phyloP scores from a whole-genome alignment of 2,888 invertebrate genomes.

The Biston stratarius region DNA sequence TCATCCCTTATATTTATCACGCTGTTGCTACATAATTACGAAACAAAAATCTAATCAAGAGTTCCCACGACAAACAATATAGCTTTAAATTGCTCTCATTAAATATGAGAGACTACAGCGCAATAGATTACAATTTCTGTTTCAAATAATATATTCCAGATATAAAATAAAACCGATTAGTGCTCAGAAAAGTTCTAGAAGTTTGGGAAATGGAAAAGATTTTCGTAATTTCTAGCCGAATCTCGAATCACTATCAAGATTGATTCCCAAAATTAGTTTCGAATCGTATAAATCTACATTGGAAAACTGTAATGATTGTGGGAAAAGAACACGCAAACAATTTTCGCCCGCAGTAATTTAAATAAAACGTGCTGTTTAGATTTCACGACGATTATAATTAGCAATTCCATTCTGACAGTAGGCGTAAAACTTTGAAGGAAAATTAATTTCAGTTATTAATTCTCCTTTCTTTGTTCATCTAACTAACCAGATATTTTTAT shows the following conservation, averaged over 20 bases:
- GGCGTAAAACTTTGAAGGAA: constrained; percentile 14
- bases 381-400: constrained; percentile 14
- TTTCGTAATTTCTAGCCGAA: constrained; percentile 30
- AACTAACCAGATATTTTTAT: background rate
- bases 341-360: constrained; percentile 13
- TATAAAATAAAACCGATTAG: background rate
- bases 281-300: constrained; percentile 42
- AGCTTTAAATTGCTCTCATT: constrained; percentile 10
- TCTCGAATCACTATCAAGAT: constrained; percentile 43
- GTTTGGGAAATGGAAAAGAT: constrained; percentile 26
- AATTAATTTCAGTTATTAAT: constrained; percentile 14
- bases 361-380: constrained; percentile 10
- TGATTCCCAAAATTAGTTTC: constrained; percentile 42
- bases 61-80: constrained; percentile 12
- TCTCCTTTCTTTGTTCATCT: background rate
- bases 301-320: constrained; percentile 34
- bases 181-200: background rate
- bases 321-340: constrained; percentile 40
- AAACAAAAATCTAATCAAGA: constrained; percentile 32
- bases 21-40: constrained; percentile 24
- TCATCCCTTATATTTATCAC: constrained; percentile 29
- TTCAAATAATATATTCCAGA: background rate
- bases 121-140: background rate
- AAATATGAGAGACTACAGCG: constrained; percentile 7
- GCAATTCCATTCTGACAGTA: constrained; percentile 12